A percentile compares a stretch with the other conserved stretches of the same genome.
These are phyloP conservation scores for Noctua janthina DNA, from an alignment of 2,888 invertebrate genomes.

Conservation along the genomic window DNA sequence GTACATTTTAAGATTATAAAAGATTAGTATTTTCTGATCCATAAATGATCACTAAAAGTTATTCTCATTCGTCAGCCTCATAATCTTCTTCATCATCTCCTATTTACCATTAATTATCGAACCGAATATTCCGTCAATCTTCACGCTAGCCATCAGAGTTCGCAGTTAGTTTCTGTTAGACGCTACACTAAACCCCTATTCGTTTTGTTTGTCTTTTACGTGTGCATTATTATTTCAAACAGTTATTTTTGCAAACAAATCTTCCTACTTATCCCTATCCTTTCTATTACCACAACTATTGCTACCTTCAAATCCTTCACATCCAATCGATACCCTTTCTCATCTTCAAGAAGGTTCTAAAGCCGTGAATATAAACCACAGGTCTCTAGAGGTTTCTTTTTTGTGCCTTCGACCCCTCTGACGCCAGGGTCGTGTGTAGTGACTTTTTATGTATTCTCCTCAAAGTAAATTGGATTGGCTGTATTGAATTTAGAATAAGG, in stretches of 20 bases:
- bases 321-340: not conserved
- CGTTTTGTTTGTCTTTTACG: not conserved
- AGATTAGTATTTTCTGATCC: not conserved
- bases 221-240: not conserved
- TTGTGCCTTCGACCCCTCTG: constrained; percentile 2
- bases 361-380: constrained; percentile 23
- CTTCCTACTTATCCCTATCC: not conserved
- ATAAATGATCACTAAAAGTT: too few relatives aligned
- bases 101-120: not conserved
- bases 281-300: not conserved
- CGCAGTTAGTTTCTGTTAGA: accelerated
- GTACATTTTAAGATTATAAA: not conserved
- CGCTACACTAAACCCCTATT: too few relatives aligned
- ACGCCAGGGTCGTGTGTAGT: not conserved
- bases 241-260: not conserved
- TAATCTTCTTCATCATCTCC: not conserved
- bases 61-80: not conserved
- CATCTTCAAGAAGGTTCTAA: not conserved
- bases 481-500: constrained; percentile 17
- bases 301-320: not conserved
- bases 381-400: constrained; percentile 28
- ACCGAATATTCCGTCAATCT: not conserved
- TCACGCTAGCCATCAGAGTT: not conserved
- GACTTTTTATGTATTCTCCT: constrained; percentile 40
- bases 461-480: constrained; percentile 39